Conservation (phyloP, 1,140 invertebrate species). For the Triops longicaudatus region DNA sequence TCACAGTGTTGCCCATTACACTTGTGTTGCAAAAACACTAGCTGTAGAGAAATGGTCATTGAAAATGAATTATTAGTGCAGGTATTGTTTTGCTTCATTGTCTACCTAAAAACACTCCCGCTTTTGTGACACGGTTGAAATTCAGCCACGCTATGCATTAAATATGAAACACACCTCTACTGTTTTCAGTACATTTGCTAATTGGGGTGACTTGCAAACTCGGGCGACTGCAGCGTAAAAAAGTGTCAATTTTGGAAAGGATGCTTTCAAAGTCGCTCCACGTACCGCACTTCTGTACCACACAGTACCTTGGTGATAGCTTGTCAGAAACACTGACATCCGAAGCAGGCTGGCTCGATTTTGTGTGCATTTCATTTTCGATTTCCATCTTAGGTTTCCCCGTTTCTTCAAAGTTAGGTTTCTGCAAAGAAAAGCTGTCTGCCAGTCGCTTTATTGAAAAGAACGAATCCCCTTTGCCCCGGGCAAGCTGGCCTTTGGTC, state of each 20-base stretch:
- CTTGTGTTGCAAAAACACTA: no score
- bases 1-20: no score
- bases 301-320: not conserved
- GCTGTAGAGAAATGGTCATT: no score
- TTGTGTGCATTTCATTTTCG: not conserved
- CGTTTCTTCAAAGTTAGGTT: not conserved
- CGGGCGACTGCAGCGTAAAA: not conserved
- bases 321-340: conserved; percentile 2
- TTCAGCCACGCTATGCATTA: no score
- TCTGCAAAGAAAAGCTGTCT: not conserved
- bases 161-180: no score
- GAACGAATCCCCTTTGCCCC: not conserved
- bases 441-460: not conserved
- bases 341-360: not conserved
- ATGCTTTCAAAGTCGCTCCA: not conserved
- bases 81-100: no score
- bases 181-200: no score
- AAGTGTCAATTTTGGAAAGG: not conserved
- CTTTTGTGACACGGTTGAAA: no score
- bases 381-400: not conserved
- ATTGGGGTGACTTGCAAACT: no score
- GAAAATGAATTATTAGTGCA: no score
- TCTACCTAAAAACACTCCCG: no score
- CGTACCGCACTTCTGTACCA: no score
- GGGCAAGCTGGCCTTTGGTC: not conserved